Conservation (phyloP, 2,113 vertebrate genomes). For the Dipodomys ordii region DNA sequence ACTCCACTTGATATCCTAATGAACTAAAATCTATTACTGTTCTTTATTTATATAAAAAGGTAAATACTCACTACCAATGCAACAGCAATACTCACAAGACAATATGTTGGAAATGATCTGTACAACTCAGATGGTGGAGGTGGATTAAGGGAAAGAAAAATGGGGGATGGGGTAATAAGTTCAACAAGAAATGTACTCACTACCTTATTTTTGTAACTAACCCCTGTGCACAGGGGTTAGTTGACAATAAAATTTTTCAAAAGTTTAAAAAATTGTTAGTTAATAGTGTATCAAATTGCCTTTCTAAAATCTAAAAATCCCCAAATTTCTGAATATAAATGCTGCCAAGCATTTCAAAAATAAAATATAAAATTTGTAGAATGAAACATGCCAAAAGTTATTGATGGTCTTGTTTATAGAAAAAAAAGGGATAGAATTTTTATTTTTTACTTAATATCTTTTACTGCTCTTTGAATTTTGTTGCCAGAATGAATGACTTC, state of each 20-base stretch:
- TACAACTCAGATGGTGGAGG: no score
- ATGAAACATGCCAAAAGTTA: not conserved
- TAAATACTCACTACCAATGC: not conserved
- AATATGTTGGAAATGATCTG: no score
- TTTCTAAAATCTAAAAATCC: constrained; percentile 1
- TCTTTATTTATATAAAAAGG: not conserved
- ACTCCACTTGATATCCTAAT: not conserved
- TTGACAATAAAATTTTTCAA: no score
- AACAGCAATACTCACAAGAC: no score
- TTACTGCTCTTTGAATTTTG: not conserved
- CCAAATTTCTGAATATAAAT: no score
- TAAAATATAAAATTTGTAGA: not conserved
- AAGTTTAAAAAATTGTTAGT: not conserved
- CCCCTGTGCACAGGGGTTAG: no score
- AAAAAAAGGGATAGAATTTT: not conserved
- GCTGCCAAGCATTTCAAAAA: not conserved
- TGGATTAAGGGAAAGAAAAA: no score
- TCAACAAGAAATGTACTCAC: no score
- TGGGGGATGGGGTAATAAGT: no score
- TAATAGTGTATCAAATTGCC: not conserved
- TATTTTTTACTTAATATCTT: not conserved
- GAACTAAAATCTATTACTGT: not conserved
- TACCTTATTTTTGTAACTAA: no score
- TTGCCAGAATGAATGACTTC: not conserved
- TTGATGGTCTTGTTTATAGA: not conserved